Evolutionary conservation across 2,888 invertebrate genomes (phyloP), one percentile per base, ranked within the genome.

Genomic region (Leistus spinibarbis): DNA sequence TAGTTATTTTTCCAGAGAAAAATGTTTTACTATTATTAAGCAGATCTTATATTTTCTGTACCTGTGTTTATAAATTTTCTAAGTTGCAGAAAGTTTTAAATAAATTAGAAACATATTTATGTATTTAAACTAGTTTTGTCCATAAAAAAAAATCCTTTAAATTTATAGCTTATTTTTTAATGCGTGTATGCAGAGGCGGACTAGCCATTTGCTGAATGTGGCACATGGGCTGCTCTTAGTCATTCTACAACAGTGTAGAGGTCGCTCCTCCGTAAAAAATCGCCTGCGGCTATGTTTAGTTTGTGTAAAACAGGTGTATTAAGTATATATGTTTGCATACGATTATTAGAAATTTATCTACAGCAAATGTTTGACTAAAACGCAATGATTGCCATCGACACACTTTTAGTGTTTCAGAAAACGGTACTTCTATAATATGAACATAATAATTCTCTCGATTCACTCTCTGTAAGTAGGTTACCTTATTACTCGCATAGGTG

Each of bases 341-440:
- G 5, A 40, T 40, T 40, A 10, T 40, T 40, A 40, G 40, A 40
- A 40, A 40, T 40, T 2, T 2, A 40, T 40, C 10, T 40, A 40
- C 13, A 40, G 10, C 10, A 5, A 5, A 27, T 27, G 27, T 27
- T n/a, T 27, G 40, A 40, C 3, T 1, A 40, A 40, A 40, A 40
- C n/a, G n/a, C n/a, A 40, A 40, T 40, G 10, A 40, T 40, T 40
- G 40, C 40, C 13, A 40, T 40, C 40, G 40, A 5, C 40, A 40
- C 40, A 7, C 40, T 10, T 40, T 7, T 40, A 2, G 7, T 60
- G 20, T 19, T 60, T 60, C 17, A 10, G 10, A 4, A 22, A 60
- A 60, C 60, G 60, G 60, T 60, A 60, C 56, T 56, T 56, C 19
- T n/a, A n/a, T n/a, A 56, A 56, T 16, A 56, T 9, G 56, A 56